These are phyloP conservation scores for Percopsis omiscomaycus DNA, from an alignment of 2,797 vertebrate species.

Conservation along the genomic window DNA sequence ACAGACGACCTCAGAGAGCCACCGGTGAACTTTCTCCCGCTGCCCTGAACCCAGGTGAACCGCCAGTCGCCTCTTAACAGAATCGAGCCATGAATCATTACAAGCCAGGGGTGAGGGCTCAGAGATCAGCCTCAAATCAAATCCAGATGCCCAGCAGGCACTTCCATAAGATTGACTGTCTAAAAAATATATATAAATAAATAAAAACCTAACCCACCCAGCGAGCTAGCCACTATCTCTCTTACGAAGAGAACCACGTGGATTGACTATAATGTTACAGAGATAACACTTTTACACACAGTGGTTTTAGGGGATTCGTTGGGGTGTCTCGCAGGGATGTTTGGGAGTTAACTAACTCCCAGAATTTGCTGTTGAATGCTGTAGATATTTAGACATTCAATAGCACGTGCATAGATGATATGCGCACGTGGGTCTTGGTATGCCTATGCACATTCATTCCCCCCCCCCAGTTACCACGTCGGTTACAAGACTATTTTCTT, in stretches of 20 bases:
- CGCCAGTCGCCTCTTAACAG: slow-evolving; percentile 59
- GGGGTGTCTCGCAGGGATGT: slow-evolving; percentile 1
- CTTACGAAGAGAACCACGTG: slow-evolving; percentile 6
- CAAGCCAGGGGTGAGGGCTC: slow-evolving; percentile 64
- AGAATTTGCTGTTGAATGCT: no score
- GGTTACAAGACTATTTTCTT: no score
- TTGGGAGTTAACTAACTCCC: neutral
- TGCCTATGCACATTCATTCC: no score
- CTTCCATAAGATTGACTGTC: slow-evolving; percentile 49
- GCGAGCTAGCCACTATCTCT: slow-evolving; percentile 13
- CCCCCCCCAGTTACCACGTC: no score
- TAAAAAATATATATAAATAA: slow-evolving; percentile 44
- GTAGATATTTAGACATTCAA: no score
- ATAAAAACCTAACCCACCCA: neutral
- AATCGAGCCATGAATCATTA: slow-evolving; percentile 70
- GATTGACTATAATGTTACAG: slow-evolving; percentile 15
- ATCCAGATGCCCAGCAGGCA: slow-evolving; percentile 66
- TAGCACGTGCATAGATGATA: no score
- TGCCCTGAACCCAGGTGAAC: slow-evolving; percentile 73
- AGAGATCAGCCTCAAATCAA: slow-evolving; percentile 64
- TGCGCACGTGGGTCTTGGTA: no score
- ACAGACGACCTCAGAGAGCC: slow-evolving; percentile 56
- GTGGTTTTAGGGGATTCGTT: slow-evolving; percentile 14
- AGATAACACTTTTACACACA: slow-evolving; percentile 23
- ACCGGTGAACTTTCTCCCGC: slow-evolving; percentile 53